Evolutionary conservation across 1,140 invertebrate species (phyloP), one percentile per base, ranked within the genome.

Genomic region (Drosophila suzukii): DNA sequence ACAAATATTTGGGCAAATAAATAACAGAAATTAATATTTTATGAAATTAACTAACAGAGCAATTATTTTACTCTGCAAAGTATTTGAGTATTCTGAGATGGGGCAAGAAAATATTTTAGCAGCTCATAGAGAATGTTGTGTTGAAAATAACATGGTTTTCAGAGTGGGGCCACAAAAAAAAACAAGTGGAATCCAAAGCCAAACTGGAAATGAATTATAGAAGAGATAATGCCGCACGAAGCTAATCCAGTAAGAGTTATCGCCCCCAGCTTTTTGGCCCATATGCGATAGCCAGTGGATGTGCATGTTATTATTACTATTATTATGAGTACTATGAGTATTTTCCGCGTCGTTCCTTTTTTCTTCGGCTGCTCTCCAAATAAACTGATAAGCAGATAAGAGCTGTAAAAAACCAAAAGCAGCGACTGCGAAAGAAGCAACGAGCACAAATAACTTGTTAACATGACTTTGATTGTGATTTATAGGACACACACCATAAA

Each of bases 401-500:
- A 20, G 53, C 53, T 57, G 73, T 75, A 75, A 75, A 75, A 75
- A 74, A 67, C 46, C 30, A 43, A 65, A 51, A 53, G 20, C 59
- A 13, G 24, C 34, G 47, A 58, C 53, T 24, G 20, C 58, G 41
- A 53, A 53, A 36, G 50, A 53, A 20, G 60, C 59, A 67, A 32
- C 68, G 71, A 44, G 27, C 44, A 75, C 53, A 75, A 75, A 75
- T 58, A 75, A 75, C 47, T 75, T 75, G 73, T 75, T 75, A 75
- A 75, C 73, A 75, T 75, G 73, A 75, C 73, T 75, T 75, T 75
- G 73, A 75, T 75, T 75, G 73, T 75, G 73, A 75, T 75, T 75
- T 75, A 75, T 75, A 75, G 54, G 73, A 57, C 73, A 75, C 47
- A 66, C 51, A 66, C 62, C 72, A 63, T 75, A 66, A 66, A 66